Percentiles rank a stretch among this genome's conserved stretches.
These are phyloP conservation scores for Hylomyscus alleni DNA, from an alignment of 2,797 vertebrate genomes.

Conservation along the genomic window DNA sequence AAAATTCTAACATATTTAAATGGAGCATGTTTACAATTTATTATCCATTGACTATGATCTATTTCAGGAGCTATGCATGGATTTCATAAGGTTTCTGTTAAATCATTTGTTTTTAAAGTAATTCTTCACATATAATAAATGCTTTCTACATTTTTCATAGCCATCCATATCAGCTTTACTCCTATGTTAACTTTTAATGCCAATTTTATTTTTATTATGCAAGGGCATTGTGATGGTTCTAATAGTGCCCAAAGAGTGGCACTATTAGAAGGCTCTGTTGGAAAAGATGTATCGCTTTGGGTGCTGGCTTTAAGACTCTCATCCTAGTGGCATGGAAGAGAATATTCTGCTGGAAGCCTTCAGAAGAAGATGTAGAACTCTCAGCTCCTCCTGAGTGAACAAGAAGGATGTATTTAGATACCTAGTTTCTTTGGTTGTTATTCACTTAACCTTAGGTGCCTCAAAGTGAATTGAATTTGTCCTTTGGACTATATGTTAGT, in stretches of 20 bases:
- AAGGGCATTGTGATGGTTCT: too few species aligned
- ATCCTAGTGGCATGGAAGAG: too few species aligned
- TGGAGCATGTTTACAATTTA: background rate
- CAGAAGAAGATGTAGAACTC: too few species aligned
- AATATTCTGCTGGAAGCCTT: too few species aligned
- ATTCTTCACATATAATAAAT: background rate
- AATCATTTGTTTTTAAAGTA: background rate
- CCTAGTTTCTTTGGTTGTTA: background rate
- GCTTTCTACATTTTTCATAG: background rate
- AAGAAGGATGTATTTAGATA: fast-evolving
- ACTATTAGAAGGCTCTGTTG: too few species aligned
- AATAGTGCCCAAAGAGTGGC: too few species aligned
- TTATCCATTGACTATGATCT: constrained; percentile 25
- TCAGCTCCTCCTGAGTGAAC: too few species aligned
- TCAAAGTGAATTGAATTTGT: background rate
- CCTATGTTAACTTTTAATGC: background rate
- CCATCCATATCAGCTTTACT: background rate
- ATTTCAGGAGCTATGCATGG: constrained; percentile 9
- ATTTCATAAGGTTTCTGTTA: constrained; percentile 14
- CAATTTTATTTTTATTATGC: constrained; percentile 32
- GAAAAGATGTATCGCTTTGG: too few species aligned
- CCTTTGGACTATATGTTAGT: background rate
- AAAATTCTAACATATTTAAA: constrained; percentile 48
- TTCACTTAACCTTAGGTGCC: background rate
- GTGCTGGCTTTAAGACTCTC: too few species aligned